These are phyloP conservation scores for Colletes latitarsis DNA, from an alignment of 1,140 invertebrate genomes.

Conservation along the genomic window DNA sequence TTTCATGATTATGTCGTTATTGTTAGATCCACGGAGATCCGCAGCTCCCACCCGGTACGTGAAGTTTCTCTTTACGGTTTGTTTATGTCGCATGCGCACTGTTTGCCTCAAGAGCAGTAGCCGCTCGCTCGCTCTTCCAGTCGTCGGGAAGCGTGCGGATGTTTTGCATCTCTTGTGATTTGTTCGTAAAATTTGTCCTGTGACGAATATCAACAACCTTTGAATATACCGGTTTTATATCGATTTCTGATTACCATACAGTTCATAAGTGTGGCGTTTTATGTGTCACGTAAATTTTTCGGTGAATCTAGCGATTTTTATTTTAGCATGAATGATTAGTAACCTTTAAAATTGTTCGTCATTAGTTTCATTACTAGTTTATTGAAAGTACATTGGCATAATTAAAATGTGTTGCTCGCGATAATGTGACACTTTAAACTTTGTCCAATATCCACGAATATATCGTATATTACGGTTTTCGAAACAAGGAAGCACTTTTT, in stretches of 20 bases:
- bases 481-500: not conserved
- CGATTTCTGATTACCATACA: not conserved
- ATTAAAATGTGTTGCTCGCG: not conserved
- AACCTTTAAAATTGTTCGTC: not conserved
- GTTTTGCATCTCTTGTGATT: constrained; percentile 65
- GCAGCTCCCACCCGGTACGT: constrained; percentile 40
- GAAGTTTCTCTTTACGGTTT: constrained; percentile 67
- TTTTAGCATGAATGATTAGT: constrained; percentile 28
- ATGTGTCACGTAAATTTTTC: not conserved
- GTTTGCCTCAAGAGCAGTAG: constrained; percentile 39
- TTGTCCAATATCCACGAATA: not conserved
- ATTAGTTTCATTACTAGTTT: not conserved
- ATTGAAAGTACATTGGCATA: not conserved
- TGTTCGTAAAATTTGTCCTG: constrained; percentile 3
- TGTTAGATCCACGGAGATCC: constrained; percentile 10
- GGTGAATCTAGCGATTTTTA: not conserved
- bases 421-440: not conserved
- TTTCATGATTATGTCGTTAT: constrained; percentile 40
- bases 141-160: constrained; percentile 72
- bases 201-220: not conserved
- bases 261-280: not conserved
- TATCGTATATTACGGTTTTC: not conserved
- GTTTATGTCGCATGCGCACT: constrained; percentile 73
- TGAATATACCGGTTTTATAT: not conserved
- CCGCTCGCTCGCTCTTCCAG: constrained; percentile 60